Base-by-base conservation (phyloP, 2,113 vertebrate species). In the Dromas ardeola region DNA sequence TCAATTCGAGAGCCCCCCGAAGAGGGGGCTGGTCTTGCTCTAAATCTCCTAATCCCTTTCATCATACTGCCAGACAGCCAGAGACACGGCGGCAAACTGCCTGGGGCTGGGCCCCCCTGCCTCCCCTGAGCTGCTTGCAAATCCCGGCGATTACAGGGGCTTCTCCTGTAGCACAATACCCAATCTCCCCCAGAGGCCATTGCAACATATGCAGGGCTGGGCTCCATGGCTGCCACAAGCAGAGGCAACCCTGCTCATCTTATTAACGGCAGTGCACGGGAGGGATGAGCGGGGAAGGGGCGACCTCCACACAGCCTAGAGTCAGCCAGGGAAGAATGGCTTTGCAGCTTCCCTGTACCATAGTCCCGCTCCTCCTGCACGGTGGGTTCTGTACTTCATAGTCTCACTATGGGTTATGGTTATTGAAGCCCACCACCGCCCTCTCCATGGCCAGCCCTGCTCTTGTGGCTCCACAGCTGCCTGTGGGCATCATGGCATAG, bases 21-120 rank as follows among this genome's bases (percentile, higher is more conserved):
- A 23, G 84, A 78, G 84, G 70, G 78, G 90, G 78, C 73, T 61
- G 78, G 80, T 53, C 72, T 74, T 45, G 22, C 66, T 93, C 53
- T 95, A 94, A 96, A 94, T 87, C 95, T 76, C 89, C 91, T 97
- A 97, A 97, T 97, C 96, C 93, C 79, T 73, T 92, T 92, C 93
- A 88, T 94, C 91, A 87, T 50, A 65, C 32, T 21, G 49, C 94
- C 96, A 93, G 94, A 87, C 86, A 40, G 71, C 45, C 81, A 74
- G 53, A 86, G 70, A 47, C 77, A 87, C 29, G 0, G 6, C 30
- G 14, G 85, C 30, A 50, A 83, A 83, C 76, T 47, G 94, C 88
- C 81, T 50, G 53, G 49, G 81, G 77, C 73, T 38, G n/a, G 29
- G 22, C 71, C 85, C 85, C 90, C 81, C 83, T 22, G 67, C 86